Evolutionary conservation across 23 tunicate genomes (phyloP).

Genomic region (Trididemnum miniatum): DNA sequence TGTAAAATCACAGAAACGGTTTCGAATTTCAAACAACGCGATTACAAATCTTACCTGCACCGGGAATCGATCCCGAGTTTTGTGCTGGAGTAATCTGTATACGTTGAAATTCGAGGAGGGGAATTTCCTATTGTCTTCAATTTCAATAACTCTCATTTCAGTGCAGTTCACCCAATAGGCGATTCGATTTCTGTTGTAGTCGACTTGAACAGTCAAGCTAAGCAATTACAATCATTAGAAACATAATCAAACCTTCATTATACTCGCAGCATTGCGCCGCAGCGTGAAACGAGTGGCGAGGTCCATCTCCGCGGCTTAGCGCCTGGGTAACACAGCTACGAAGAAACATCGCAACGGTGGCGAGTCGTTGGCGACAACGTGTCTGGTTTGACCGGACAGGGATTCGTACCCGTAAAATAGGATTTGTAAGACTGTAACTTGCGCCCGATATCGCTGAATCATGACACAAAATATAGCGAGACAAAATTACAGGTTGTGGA

Average conservation of each 20-base stretch:
- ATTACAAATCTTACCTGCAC: conserved; percentile 53
- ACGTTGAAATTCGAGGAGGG: conserved; percentile 57
- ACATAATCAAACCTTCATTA: background rate
- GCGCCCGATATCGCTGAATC: too few relatives aligned
- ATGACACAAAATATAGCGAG: too few relatives aligned
- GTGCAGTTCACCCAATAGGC: conserved; percentile 88
- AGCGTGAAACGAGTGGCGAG: background rate
- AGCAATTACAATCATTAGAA: background rate
- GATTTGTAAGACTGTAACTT: too few relatives aligned
- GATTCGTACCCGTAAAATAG: too few relatives aligned
- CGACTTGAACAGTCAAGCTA: conserved; percentile 79
- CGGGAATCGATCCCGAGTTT: conserved; percentile 35
- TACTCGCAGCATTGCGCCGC: background rate
- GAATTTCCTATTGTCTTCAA: conserved; percentile 18
- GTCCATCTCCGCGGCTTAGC: background rate
- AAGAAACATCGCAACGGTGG: background rate
- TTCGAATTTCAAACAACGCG: too few relatives aligned
- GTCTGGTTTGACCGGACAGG: too few relatives aligned
- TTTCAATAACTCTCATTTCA: conserved; percentile 8
- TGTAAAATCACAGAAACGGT: too few relatives aligned
- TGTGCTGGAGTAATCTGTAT: conserved; percentile 69
- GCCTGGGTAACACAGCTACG: background rate
- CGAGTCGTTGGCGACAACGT: background rate
- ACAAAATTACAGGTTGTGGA: too few relatives aligned
- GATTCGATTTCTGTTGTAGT: conserved; percentile 56